Evolutionary conservation across 2,797 vertebrate species (phyloP).

Genomic region (Sebastes iracundus): DNA sequence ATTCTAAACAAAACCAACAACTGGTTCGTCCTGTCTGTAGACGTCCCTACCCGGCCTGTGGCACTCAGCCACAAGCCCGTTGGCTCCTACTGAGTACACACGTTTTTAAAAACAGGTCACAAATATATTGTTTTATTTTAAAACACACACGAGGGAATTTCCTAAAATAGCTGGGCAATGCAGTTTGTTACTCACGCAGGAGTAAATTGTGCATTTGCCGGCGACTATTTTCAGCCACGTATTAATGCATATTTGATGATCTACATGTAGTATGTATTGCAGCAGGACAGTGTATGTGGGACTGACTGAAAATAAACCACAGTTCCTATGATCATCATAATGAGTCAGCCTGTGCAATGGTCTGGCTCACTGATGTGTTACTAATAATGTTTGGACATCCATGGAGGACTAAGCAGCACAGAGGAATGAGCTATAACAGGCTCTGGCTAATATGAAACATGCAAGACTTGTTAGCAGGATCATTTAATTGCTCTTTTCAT

Average conservation of each 20-base stretch:
- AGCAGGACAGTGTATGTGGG: not conserved
- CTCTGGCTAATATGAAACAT: not conserved
- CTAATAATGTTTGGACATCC: not conserved
- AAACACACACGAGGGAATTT: not conserved
- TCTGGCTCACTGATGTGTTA: not conserved
- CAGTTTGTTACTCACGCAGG: not conserved
- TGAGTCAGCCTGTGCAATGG: not conserved
- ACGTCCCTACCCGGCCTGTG: not conserved
- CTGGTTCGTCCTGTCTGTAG: not conserved
- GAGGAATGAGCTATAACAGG: not conserved
- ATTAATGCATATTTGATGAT: not conserved
- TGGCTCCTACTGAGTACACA: not conserved
- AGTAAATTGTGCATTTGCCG: not conserved
- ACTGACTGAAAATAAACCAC: not conserved
- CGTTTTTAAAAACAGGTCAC: not conserved
- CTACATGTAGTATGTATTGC: not conserved
- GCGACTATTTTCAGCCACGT: not conserved
- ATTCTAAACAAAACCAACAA: not conserved
- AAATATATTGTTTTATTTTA: not conserved
- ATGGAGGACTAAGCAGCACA: not conserved
- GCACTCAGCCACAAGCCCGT: not conserved
- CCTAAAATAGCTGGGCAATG: not conserved
- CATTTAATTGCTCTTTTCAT: not conserved
- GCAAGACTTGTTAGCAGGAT: not conserved
- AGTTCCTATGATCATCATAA: not conserved